These are phyloP conservation scores for Ptychochromis oligacanthus DNA, from an alignment of 2,113 vertebrate genomes.

Conservation along the genomic window DNA sequence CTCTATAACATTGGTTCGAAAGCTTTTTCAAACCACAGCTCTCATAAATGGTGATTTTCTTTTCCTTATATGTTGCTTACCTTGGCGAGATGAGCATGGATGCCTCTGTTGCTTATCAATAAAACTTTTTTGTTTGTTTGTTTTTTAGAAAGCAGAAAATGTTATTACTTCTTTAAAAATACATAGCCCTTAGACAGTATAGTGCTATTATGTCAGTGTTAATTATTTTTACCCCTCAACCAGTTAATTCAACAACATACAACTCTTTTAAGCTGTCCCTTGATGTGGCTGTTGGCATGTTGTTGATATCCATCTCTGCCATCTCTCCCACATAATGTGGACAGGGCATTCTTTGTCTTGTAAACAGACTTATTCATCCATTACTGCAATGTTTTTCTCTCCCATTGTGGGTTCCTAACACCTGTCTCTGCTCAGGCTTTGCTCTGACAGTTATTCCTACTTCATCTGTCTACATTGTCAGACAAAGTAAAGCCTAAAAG, in stretches of 20 bases:
- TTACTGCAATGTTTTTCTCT: constrained; percentile 11
- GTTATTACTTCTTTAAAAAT: neutral
- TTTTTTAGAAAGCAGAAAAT: neutral
- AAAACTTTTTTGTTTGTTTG: neutral
- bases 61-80: too few species aligned
- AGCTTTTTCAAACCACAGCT: neutral
- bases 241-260: neutral
- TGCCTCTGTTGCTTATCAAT: neutral
- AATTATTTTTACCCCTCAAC: neutral
- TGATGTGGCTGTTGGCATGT: neutral
- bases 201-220: neutral
- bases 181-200: neutral
- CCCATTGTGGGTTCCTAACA: constrained; percentile 12
- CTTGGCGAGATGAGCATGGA: neutral
- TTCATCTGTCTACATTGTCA: constrained; percentile 46
- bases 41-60: neutral
- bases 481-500: constrained; percentile 47
- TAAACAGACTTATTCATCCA: constrained; percentile 18
- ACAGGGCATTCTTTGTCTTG: neutral
- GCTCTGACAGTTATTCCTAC: constrained; percentile 46
- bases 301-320: neutral
- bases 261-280: neutral
- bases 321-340: neutral
- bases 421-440: constrained; percentile 35
- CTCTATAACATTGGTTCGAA: neutral